phyloP scores from a whole-genome alignment of 2,113 vertebrate species.

The Oreocharis arfaki region DNA sequence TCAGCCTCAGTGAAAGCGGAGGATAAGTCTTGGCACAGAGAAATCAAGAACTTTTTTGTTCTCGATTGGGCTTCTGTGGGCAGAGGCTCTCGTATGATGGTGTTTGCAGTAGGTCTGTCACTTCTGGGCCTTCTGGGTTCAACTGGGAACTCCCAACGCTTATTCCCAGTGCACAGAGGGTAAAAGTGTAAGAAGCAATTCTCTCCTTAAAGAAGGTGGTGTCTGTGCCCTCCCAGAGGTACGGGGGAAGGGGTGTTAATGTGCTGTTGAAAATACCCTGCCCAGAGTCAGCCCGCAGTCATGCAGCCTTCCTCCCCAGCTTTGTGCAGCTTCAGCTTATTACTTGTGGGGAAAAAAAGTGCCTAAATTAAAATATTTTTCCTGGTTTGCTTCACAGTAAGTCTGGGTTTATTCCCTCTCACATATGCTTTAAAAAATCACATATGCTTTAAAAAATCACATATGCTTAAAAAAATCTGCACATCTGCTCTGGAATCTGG shows the following conservation, averaged over 20 bases:
- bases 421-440: no score
- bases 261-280: background rate
- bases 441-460: no score
- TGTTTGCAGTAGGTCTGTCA: background rate
- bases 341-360: background rate
- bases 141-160: background rate
- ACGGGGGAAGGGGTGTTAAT: rapidly evolving
- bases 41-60: background rate
- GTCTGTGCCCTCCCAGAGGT: background rate
- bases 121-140: background rate
- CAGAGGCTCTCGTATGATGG: background rate
- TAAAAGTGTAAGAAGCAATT: background rate
- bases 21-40: background rate
- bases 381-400: background rate
- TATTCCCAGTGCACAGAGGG: background rate
- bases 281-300: background rate
- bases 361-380: background rate
- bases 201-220: background rate
- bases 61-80: background rate
- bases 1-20: background rate
- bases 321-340: background rate
- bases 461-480: no score
- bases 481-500: background rate
- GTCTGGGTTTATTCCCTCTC: background rate
- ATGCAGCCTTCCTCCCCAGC: background rate